Evolutionary conservation across 1,140 invertebrate genomes (phyloP).

Genomic region (Drosophila aff.): DNA sequence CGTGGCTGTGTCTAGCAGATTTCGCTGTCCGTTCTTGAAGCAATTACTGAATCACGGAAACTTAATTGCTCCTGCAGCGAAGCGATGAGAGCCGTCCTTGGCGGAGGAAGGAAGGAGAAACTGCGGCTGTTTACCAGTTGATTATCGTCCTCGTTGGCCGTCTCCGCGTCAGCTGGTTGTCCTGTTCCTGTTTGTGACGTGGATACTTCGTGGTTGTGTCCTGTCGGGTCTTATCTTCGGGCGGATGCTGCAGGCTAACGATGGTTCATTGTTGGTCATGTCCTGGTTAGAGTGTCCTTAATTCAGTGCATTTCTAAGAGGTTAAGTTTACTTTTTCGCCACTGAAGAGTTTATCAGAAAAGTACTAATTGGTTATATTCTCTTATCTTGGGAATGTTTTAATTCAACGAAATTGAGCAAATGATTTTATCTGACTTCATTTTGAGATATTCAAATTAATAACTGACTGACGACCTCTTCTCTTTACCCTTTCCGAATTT

Average conservation of each 20-base stretch:
- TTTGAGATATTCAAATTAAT: background rate
- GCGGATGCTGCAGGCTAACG: background rate
- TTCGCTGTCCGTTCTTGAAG: conserved; percentile 29
- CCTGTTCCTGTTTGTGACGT: conserved; percentile 36
- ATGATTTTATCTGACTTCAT: background rate
- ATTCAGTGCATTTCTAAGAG: background rate
- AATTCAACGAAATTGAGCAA: background rate
- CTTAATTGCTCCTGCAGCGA: conserved; percentile 33
- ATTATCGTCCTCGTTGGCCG: conserved; percentile 30
- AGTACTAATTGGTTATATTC: background rate
- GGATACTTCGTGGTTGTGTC: conserved; percentile 24
- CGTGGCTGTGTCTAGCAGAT: conserved; percentile 20
- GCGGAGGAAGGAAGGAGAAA: background rate
- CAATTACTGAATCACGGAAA: conserved; percentile 36
- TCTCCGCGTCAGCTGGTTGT: conserved; percentile 2
- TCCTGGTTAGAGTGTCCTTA: background rate
- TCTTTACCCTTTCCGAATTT: background rate
- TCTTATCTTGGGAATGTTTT: background rate
- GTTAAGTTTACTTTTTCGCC: background rate
- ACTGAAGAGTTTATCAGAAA: background rate
- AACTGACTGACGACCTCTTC: too few relatives aligned
- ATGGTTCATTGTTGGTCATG: background rate
- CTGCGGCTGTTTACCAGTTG: conserved; percentile 35
- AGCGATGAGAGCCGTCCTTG: conserved; percentile 3
- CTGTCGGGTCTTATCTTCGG: background rate